phyloP scores from a whole-genome alignment of 1,140 invertebrate genomes.

The Frieseomelitta varia region DNA sequence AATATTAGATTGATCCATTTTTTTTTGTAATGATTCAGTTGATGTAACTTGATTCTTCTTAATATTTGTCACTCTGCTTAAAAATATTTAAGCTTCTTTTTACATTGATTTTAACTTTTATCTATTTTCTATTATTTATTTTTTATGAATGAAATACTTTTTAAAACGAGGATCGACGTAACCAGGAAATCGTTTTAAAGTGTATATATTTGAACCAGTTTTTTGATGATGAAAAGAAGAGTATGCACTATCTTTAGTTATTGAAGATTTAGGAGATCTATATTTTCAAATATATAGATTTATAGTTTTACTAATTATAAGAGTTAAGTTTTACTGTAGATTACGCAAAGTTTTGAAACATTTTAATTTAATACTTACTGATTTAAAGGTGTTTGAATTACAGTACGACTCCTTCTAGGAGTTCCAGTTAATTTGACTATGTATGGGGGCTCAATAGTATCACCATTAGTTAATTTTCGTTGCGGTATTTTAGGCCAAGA shows the following conservation, averaged over 20 bases:
- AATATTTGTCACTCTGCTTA: slow-evolving; percentile 55
- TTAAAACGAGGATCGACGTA: slow-evolving; percentile 70
- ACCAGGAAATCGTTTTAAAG: slow-evolving; percentile 59
- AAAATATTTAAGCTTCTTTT: slow-evolving; percentile 23
- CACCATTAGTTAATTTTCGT: slow-evolving; percentile 66
- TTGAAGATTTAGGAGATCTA: slow-evolving; percentile 43
- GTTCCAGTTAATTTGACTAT: slow-evolving; percentile 70
- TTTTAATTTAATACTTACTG: slow-evolving; percentile 58
- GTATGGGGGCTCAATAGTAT: slow-evolving; percentile 71
- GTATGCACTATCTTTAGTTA: slow-evolving; percentile 34
- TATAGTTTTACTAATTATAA: background rate
- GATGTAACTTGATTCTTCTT: slow-evolving; percentile 57
- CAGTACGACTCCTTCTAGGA: slow-evolving; percentile 68
- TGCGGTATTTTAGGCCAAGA: slow-evolving; percentile 79
- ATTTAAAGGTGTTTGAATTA: slow-evolving; percentile 54
- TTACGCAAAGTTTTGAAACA: background rate
- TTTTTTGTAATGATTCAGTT: slow-evolving; percentile 33
- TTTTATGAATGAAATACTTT: slow-evolving; percentile 52
- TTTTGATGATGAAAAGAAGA: slow-evolving; percentile 23
- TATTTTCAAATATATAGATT: slow-evolving; percentile 12
- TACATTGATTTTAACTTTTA: background rate
- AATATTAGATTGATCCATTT: slow-evolving; percentile 19
- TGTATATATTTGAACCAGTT: slow-evolving; percentile 24
- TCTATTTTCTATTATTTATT: background rate
- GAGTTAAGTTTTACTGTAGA: no score